A percentile compares a stretch with the other conserved stretches of the same genome.
Conservation (phyloP, 1,140 invertebrate species). For the Drosophila punjabiensis region DNA sequence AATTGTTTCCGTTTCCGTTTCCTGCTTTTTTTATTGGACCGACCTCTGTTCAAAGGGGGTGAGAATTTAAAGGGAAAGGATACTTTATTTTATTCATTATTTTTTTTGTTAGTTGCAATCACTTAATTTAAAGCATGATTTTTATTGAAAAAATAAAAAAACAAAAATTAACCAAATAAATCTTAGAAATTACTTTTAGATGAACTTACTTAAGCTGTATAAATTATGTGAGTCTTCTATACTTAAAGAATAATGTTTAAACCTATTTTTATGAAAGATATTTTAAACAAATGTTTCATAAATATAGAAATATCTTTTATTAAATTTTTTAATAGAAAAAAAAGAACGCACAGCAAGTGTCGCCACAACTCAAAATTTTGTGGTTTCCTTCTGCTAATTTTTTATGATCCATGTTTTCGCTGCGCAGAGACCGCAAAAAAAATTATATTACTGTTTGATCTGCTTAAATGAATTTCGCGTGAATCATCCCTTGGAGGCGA, state of each 20-base stretch:
- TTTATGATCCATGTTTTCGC: conserved; percentile 8
- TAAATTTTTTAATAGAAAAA: too few relatives aligned
- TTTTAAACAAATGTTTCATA: too few relatives aligned
- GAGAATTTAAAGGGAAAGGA: background rate
- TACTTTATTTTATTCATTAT: too few relatives aligned
- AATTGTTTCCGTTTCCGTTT: conserved; percentile 25
- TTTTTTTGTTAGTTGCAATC: background rate
- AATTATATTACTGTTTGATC: conserved; percentile 44
- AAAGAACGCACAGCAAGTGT: conserved; percentile 17
- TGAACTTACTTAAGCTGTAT: too few relatives aligned
- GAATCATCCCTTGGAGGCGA: conserved; percentile 46
- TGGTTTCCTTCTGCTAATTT: conserved; percentile 26
- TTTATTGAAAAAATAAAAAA: background rate
- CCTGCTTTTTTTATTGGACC: background rate
- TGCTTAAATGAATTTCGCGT: conserved; percentile 50
- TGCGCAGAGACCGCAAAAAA: conserved; percentile 15
- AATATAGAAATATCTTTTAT: too few relatives aligned
- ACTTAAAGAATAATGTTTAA: too few relatives aligned
- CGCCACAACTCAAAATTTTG: conserved; percentile 2
- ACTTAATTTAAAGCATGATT: background rate
- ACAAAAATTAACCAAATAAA: too few relatives aligned
- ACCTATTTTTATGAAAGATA: too few relatives aligned
- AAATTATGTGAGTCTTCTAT: too few relatives aligned
- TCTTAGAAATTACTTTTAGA: too few relatives aligned
- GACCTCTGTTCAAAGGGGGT: background rate